These are phyloP conservation scores for Cecropterus lyciades DNA, from an alignment of 1,140 invertebrate genomes.

Conservation along the genomic window DNA sequence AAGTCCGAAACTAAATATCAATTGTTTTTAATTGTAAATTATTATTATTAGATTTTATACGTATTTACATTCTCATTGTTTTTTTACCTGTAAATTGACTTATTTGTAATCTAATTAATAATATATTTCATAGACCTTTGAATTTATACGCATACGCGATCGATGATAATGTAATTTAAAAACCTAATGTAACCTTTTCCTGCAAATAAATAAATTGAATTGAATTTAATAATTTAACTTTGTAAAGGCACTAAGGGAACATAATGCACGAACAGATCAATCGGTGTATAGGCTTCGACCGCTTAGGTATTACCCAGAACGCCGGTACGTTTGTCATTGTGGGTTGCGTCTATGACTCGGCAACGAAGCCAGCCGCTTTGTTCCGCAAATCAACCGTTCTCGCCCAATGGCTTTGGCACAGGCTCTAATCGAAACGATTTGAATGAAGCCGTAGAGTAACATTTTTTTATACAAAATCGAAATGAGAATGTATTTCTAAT, in stretches of 20 bases:
- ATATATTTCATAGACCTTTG: no score
- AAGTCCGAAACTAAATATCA: no score
- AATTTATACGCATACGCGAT: no score
- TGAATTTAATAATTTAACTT: not conserved
- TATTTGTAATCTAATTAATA: no score
- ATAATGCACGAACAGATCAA: constrained; percentile 27
- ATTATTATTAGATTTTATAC: no score
- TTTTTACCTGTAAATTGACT: no score
- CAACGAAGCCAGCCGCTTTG: constrained; percentile 36
- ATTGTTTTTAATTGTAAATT: no score
- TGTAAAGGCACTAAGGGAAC: not conserved
- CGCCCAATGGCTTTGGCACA: constrained; percentile 28
- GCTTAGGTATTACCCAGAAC: constrained; percentile 23
- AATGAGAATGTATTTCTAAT: no score
- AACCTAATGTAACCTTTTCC: no score
- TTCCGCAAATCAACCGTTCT: constrained; percentile 44
- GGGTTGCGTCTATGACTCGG: constrained; percentile 5
- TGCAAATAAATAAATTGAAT: no score
- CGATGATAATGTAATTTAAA: no score
- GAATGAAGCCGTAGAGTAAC: not conserved
- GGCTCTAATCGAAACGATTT: constrained; percentile 41
- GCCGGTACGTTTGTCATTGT: constrained; percentile 38
- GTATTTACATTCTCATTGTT: no score
- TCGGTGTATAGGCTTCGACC: constrained; percentile 18
- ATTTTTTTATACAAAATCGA: not conserved